Evolutionary conservation across 1,140 invertebrate genomes (phyloP).

Genomic region (Zophobas morio): DNA sequence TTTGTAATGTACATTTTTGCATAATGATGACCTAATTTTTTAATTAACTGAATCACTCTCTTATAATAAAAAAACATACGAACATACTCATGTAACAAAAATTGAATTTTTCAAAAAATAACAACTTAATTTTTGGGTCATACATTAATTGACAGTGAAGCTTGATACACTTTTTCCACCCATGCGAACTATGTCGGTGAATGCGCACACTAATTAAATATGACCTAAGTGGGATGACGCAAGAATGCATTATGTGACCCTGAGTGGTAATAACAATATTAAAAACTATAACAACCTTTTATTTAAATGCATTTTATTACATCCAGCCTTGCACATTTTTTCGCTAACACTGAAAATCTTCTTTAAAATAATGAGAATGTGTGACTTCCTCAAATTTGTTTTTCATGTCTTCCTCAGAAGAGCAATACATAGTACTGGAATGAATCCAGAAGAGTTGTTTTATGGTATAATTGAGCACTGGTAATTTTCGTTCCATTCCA

Average conservation of each 20-base stretch:
- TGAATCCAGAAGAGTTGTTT: slow-evolving; percentile 44
- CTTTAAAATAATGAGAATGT: slow-evolving; percentile 9
- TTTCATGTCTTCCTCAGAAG: neutral
- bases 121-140: neutral
- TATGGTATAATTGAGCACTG: slow-evolving; percentile 10
- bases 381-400: slow-evolving; percentile 4
- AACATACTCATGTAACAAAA: too few relatives aligned
- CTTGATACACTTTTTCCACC: neutral
- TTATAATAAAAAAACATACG: too few relatives aligned
- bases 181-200: neutral
- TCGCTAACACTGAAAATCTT: slow-evolving; percentile 33
- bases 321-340: slow-evolving; percentile 5
- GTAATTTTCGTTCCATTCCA: neutral
- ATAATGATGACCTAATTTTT: too few relatives aligned
- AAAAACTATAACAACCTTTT: slow-evolving; percentile 13
- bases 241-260: neutral
- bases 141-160: too few relatives aligned
- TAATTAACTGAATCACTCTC: too few relatives aligned
- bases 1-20: too few relatives aligned
- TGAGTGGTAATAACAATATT: neutral
- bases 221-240: neutral
- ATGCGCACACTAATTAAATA: neutral
- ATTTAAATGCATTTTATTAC: neutral
- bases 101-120: too few relatives aligned
- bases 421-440: slow-evolving; percentile 7